Evolutionary conservation across 2,113 vertebrate genomes (phyloP), one percentile per base, ranked within the genome.

Genomic region (Tretioscincus oriximinensis): DNA sequence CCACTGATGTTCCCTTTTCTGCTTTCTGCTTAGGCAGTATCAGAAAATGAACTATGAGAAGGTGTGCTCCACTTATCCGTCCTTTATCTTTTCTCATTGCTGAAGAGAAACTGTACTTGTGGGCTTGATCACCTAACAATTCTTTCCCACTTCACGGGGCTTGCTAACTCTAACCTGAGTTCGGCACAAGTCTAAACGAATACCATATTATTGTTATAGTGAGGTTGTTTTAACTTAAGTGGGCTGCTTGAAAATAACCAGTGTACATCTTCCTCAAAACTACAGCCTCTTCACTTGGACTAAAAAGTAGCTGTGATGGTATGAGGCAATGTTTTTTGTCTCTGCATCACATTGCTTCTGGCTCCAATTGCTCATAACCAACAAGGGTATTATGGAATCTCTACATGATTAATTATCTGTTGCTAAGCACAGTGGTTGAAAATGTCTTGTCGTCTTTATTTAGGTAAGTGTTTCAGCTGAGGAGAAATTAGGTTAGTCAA

Each of bases 201-300:
- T 49, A 49, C 51, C 7, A 35, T 61, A 35, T 35, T 20, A 61
- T 18, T 24, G 4, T 12, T n/a, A 73, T 24, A 81, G 22, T 2
- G 71, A 20, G 1, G 1, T 71, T n/a, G 49, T 31, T 14, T 22
- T 82, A 74, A 21, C 47, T 85, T 22, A 71, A n/a, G 31, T 18
- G 86, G 82, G 7, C 26, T 82, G 9, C 78, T 79, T 80, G 1
- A 82, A 47, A 81, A 71, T 2, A 76, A 83, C 85, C 86, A 84
- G 65, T 83, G 78, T 18, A 41, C 86, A 89, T 54, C 28, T 86
- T 86, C 87, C 29, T 76, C 88, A 87, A 89, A 84, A 85, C 83
- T 88, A 89, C 78, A 89, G 83, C 63, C 68, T 90, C 89, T 76
- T 85, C 85, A 82, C 20, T 74, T 67, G 90, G 90, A 88, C 81